Evolutionary conservation across 1,140 invertebrate genomes (phyloP), one percentile per base, ranked within the genome.

Genomic region (Dolichoris vasculosae): DNA sequence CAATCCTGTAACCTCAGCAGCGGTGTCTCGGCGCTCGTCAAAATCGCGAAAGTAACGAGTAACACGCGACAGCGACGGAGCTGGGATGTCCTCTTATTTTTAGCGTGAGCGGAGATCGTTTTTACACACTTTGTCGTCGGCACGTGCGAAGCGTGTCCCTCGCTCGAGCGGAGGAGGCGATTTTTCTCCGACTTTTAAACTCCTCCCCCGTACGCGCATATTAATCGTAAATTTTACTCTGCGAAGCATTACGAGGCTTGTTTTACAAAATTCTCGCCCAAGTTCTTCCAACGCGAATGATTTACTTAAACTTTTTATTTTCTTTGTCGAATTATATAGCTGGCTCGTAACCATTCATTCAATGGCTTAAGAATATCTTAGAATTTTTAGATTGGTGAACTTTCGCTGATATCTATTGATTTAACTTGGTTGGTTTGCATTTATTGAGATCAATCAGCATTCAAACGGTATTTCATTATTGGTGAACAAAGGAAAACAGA

Each of bases 181-280:
- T 86, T 86, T 83, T 83, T 86, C 81, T 79, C 17, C 55, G 8
- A 32, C 15, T 35, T 0, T 46, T 32, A 9, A 40, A 2, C 80
- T 64, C 46, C 79, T 55, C 40, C 64, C 32, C 32, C 64, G 55
- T 26, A 9, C 64, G 30, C 20, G 32, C 4, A 59, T 59, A 59
- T 59, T 59, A 32, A 4, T 17, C 79, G 67, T 71, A 55, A 73
- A 82, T 67, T 82, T 48, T 67, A 26, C n/a, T 17, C 17, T 6
- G 20, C 11, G 32, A 75, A 51, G 75, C 82, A 84, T 77, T 32
- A n/a, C 82, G 51, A 32, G 75, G 13, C 82, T 75, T 75, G 82
- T 83, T 63, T 83, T 55, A 76, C 71, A 59, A 83, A 63, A 83
- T 59, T 83, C 51, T 32, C 55, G 55, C 23, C 55, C 23, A 4